Evolutionary conservation across 2,888 invertebrate species (phyloP), one percentile per base, ranked within the genome.

Genomic region (Dione vanillae): DNA sequence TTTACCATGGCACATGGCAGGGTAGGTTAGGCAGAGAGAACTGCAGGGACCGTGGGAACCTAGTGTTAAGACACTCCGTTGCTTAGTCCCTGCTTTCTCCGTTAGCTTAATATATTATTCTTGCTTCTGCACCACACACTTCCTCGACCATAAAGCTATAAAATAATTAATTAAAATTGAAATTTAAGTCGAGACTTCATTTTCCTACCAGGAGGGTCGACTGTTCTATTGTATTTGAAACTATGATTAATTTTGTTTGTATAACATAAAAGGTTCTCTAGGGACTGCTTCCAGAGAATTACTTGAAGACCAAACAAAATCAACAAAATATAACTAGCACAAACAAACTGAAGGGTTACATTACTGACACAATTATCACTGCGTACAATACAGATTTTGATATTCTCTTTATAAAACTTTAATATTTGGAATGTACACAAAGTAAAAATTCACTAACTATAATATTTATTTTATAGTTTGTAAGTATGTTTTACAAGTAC

Each of bases 171-270:
- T 64, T 58, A 58, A 51, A 59, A 61, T 67, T 19, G 1, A 37
- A 61, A 41, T 35, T 51, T 43, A 52, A 41, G 41, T 58, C 40
- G 37, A 47, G 35, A 43, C 43, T 16, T 68, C 16, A 52, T 68
- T 68, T 61, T 67, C 37, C 12, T 52, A 49, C 43, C 61, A 43
- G 37, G 3, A 8, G 64, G 49, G 64, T 19, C 51, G 35, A n/a
- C 65, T 51, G 40, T 35, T 35, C 61, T 43, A 61, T 68, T 61
- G 67, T 68, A 61, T 37, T 35, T 68, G 52, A 68, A 68, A 68
- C 61, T 68, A 68, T 51, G 62, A 68, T 62, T 68, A 68, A 68
- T 68, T 43, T 61, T 62, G 52, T 68, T 68, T 68, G 45, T 35
- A 16, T 43, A 62, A 62, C 52, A 62, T 52, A 52, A 68, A 68